These are phyloP conservation scores for Lophius americanus DNA, from an alignment of 2,797 vertebrate genomes.

Conservation along the genomic window DNA sequence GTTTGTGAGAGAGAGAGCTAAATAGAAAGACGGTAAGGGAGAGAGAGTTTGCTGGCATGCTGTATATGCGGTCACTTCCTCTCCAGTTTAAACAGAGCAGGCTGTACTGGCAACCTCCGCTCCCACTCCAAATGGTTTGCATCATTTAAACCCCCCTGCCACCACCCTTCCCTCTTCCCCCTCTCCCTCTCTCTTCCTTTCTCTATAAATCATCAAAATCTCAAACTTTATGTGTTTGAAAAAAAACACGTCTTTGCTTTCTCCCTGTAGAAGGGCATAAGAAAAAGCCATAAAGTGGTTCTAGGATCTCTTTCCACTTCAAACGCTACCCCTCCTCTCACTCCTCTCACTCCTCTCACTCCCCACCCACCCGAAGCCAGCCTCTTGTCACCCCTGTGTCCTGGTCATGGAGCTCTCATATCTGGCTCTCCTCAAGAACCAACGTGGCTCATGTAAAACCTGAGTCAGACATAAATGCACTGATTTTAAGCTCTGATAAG, in stretches of 20 bases:
- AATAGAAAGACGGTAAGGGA: constrained; percentile 70
- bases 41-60: constrained; percentile 92
- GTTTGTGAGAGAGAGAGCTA: constrained; percentile 27
- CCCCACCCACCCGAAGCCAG: constrained; percentile 17
- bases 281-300: constrained; percentile 75
- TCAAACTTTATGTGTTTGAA: constrained; percentile 81
- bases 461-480: constrained; percentile 44
- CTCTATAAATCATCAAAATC: constrained; percentile 87
- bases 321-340: constrained; percentile 28
- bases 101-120: constrained; percentile 97
- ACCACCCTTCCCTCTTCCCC: constrained; percentile 73
- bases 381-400: constrained; percentile 60
- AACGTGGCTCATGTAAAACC: constrained; percentile 53
- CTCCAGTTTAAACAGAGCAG: constrained; percentile 99
- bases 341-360: background rate
- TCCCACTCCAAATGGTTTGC: constrained; percentile 99
- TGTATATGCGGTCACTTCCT: constrained; percentile 99
- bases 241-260: constrained; percentile 60
- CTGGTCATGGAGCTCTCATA: constrained; percentile 60
- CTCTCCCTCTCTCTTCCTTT: constrained; percentile 79
- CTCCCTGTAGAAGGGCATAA: constrained; percentile 71
- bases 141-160: constrained; percentile 95
- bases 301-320: constrained; percentile 71
- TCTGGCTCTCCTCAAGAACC: constrained; percentile 48
- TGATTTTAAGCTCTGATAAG: constrained; percentile 50